Percentiles rank a stretch among this genome's conserved stretches.
These are phyloP conservation scores for Stictonetta naevosa DNA, from an alignment of 2,113 vertebrate species.

Conservation along the genomic window DNA sequence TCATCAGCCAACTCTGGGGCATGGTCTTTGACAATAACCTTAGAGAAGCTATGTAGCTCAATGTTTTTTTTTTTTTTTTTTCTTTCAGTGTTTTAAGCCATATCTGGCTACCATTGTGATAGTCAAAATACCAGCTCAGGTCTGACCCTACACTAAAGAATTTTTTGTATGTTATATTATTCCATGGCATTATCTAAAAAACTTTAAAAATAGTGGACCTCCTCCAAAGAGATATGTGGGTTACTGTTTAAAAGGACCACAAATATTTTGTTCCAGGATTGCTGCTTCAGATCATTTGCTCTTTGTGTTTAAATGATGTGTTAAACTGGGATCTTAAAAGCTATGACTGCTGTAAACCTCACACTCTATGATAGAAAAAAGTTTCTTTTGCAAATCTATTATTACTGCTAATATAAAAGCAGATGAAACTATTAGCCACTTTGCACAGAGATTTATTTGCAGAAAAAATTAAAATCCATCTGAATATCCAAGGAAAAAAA, in stretches of 20 bases:
- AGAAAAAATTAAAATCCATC: conserved; percentile 55
- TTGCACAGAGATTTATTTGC: conserved; percentile 56
- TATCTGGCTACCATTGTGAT: neutral
- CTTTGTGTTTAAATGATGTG: neutral
- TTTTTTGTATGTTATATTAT: neutral
- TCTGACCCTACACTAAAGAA: neutral
- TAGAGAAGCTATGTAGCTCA: neutral
- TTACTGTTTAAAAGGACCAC: neutral
- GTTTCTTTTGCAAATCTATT: conserved; percentile 13
- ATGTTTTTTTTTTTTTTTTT: too few species aligned
- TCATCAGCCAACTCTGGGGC: neutral
- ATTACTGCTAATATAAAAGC: conserved; percentile 47
- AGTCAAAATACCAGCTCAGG: neutral
- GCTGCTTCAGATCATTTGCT: neutral
- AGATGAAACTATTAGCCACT: conserved; percentile 45
- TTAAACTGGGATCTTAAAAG: conserved; percentile 31
- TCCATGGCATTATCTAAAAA: neutral
- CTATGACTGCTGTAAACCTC: conserved; percentile 32
- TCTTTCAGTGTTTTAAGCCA: neutral
- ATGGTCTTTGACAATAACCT: neutral
- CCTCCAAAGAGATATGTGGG: neutral
- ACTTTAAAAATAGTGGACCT: neutral
- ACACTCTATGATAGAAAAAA: neutral
- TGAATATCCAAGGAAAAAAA: conserved; percentile 26
- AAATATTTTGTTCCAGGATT: neutral